A percentile compares a stretch with the other conserved stretches of the same genome.
Conservation (phyloP, 1,140 invertebrate genomes). For the Pogonognathellus flavescens region DNA sequence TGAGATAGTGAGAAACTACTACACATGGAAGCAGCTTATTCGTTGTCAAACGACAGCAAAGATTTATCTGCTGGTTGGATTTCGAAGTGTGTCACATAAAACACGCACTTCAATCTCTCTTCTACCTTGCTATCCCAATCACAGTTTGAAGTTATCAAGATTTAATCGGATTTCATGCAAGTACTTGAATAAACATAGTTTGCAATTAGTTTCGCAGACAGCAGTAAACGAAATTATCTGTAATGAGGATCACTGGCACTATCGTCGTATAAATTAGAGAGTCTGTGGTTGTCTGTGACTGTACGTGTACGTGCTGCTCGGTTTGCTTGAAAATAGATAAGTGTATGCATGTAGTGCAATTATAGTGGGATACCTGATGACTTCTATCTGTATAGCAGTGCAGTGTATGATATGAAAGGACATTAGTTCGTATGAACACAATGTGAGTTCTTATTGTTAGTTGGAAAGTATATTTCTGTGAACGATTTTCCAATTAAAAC, state of each 20-base stretch:
- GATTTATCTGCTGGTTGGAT: background rate
- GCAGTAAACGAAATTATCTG: constrained; percentile 1
- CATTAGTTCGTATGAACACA: constrained; percentile 5
- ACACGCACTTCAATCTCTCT: constrained; percentile 8
- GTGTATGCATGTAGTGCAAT: too few relatives aligned
- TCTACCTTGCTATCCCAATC: background rate
- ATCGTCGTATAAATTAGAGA: background rate
- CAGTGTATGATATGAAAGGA: background rate
- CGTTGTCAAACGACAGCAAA: background rate
- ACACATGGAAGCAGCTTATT: constrained; percentile 28
- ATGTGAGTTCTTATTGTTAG: background rate
- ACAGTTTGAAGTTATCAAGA: background rate
- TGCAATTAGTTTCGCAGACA: too few relatives aligned
- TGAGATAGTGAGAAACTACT: constrained; percentile 18
- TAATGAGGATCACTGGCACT: background rate
- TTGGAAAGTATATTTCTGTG: background rate
- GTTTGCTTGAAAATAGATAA: background rate
- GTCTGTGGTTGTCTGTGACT: background rate
- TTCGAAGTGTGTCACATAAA: background rate
- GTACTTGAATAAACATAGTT: background rate
- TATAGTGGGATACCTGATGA: too few relatives aligned
- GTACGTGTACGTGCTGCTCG: constrained; percentile 1
- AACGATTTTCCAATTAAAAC: background rate
- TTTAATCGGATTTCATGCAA: background rate
- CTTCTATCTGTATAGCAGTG: background rate